A percentile compares a stretch with the other conserved stretches of the same genome.
Conservation (phyloP, 1,140 invertebrate species). For the Fopius arisanus region DNA sequence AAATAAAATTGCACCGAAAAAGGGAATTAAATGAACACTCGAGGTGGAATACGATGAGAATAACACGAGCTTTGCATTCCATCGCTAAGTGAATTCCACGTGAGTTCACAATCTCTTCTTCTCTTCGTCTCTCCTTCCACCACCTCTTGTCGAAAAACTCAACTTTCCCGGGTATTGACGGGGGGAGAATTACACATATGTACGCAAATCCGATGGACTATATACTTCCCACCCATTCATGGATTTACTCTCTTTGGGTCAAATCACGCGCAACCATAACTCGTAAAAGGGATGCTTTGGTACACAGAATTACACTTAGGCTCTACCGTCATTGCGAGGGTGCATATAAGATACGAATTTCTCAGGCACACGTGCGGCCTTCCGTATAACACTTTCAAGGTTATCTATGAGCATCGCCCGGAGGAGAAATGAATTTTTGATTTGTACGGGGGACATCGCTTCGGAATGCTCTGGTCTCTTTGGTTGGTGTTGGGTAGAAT, state of each 20-base stretch:
- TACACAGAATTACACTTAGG: slow-evolving; percentile 62
- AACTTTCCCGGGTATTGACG: not conserved
- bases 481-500: not conserved
- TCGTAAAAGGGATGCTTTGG: slow-evolving; percentile 42
- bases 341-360: slow-evolving; percentile 26
- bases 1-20: slow-evolving; percentile 23
- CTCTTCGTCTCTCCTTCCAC: not conserved
- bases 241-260: slow-evolving; percentile 23
- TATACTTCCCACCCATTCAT: not conserved
- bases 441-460: not conserved
- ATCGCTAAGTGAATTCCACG: slow-evolving; percentile 57
- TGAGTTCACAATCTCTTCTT: slow-evolving; percentile 15
- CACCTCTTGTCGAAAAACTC: slow-evolving; percentile 8
- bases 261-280: slow-evolving; percentile 55
- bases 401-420: slow-evolving; percentile 29
- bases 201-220: not conserved
- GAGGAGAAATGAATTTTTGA: not conserved
- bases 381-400: slow-evolving; percentile 17
- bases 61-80: slow-evolving; percentile 55
- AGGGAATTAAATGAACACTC: slow-evolving; percentile 26
- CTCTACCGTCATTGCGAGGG: slow-evolving; percentile 44
- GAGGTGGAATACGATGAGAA: slow-evolving; percentile 32
- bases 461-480: not conserved
- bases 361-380: not conserved
- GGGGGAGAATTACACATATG: not conserved